Evolutionary conservation across 2,888 invertebrate species (phyloP).

Genomic region (Aphodius sticticus): DNA sequence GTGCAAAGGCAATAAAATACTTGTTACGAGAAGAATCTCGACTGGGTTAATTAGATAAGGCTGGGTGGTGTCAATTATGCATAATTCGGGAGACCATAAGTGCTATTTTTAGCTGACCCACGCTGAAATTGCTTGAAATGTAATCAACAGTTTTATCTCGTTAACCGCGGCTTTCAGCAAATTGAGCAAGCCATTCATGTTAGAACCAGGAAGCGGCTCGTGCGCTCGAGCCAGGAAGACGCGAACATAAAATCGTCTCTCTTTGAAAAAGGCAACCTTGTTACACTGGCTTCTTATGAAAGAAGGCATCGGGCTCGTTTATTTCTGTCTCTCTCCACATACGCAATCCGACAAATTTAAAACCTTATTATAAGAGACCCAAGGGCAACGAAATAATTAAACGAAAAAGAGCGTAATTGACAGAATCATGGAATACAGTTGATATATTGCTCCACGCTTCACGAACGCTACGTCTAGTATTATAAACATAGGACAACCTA

Average conservation of each 20-base stretch:
- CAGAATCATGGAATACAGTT: background rate
- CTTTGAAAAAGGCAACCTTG: background rate
- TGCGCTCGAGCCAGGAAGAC: background rate
- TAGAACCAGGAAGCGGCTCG: background rate
- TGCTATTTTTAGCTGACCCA: background rate
- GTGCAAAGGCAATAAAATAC: background rate
- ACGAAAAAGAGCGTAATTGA: background rate
- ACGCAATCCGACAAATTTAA: slow-evolving; percentile 4
- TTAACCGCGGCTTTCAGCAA: background rate
- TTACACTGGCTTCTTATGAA: background rate
- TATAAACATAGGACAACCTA: background rate
- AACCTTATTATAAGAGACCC: slow-evolving; percentile 4
- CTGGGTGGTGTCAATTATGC: background rate
- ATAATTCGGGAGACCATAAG: background rate
- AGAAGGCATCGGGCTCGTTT: background rate
- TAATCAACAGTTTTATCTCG: background rate
- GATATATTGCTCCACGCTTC: background rate
- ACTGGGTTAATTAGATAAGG: background rate
- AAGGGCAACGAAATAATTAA: background rate
- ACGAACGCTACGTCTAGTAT: background rate
- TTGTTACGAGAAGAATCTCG: background rate
- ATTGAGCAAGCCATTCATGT: background rate
- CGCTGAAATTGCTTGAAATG: background rate
- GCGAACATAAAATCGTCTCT: background rate
- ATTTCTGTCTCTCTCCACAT: background rate